Evolutionary conservation across 2,113 vertebrate species (phyloP).

Genomic region (Brachyhypopomus gauderio): DNA sequence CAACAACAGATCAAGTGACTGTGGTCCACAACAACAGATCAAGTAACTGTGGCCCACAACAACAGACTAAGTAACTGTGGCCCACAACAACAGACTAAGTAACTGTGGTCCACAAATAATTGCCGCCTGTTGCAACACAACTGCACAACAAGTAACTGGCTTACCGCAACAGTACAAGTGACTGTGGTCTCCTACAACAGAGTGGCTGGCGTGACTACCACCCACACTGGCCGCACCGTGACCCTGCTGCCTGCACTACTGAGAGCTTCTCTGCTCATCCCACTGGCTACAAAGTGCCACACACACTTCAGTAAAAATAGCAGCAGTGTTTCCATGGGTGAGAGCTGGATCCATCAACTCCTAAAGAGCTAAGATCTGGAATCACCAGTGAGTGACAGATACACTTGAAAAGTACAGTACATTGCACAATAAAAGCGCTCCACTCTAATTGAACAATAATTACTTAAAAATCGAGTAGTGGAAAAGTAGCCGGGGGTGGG

Average conservation of each 20-base stretch:
- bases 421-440: slow-evolving; percentile 23
- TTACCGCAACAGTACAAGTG: too few species aligned
- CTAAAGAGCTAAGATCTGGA: slow-evolving; percentile 13
- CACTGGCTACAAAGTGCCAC: neutral
- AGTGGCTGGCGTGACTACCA: too few species aligned
- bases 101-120: too few species aligned
- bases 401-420: slow-evolving; percentile 32
- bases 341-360: slow-evolving; percentile 29
- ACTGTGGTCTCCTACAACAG: too few species aligned
- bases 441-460: slow-evolving; percentile 12
- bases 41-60: too few species aligned
- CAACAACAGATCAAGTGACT: too few species aligned
- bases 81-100: too few species aligned
- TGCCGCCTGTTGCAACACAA: too few species aligned
- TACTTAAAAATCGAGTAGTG: slow-evolving; percentile 21
- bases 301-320: slow-evolving; percentile 36
- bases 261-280: slow-evolving; percentile 2
- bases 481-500: slow-evolving; percentile 5
- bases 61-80: too few species aligned
- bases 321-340: slow-evolving; percentile 28
- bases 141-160: too few species aligned
- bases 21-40: too few species aligned
- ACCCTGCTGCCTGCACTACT: neutral
- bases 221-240: neutral
- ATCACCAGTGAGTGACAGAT: slow-evolving; percentile 30